These are phyloP conservation scores for Drosophila quasianomalipes DNA, from an alignment of 2,888 invertebrate genomes.

Conservation along the genomic window DNA sequence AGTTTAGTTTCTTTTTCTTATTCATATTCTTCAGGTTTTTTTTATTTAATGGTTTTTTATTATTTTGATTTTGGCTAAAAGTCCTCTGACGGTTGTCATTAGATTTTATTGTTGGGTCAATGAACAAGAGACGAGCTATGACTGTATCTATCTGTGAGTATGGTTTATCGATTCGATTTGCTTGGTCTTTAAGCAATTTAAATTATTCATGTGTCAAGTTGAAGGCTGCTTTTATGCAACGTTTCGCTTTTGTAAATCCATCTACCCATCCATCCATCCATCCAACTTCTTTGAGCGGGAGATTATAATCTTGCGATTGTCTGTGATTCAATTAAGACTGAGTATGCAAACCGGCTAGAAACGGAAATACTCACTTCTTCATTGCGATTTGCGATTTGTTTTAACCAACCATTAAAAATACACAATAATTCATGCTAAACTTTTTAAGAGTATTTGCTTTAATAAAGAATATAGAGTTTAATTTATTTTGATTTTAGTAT, in stretches of 20 bases:
- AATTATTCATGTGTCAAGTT: slow-evolving; percentile 77
- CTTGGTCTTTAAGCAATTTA: slow-evolving; percentile 50
- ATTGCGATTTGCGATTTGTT: slow-evolving; percentile 9
- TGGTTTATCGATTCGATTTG: slow-evolving; percentile 59
- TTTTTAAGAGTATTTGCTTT: slow-evolving; percentile 34
- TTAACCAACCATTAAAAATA: neutral
- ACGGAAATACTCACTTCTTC: slow-evolving; percentile 55
- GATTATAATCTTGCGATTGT: slow-evolving; percentile 56
- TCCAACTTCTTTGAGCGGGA: slow-evolving; percentile 55
- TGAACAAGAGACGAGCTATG: slow-evolving; percentile 59
- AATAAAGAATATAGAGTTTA: slow-evolving; percentile 32
- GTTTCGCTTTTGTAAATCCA: slow-evolving; percentile 55
- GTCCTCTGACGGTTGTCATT: slow-evolving; percentile 50
- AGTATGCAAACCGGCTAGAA: slow-evolving; percentile 56
- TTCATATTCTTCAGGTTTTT: slow-evolving; percentile 15
- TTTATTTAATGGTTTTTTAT: slow-evolving; percentile 11
- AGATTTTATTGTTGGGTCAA: slow-evolving; percentile 72
- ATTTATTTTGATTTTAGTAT: slow-evolving; percentile 13
- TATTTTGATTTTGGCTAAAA: slow-evolving; percentile 25
- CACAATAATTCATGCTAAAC: slow-evolving; percentile 12
- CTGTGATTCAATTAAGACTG: slow-evolving; percentile 57
- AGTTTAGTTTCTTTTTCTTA: slow-evolving; percentile 21
- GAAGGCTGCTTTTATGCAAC: slow-evolving; percentile 61
- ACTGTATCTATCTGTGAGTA: slow-evolving; percentile 34
- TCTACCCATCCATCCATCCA: slow-evolving; percentile 11